Base-by-base conservation (phyloP, 2,888 invertebrate genomes). In the Cephonodes hylas region DNA sequence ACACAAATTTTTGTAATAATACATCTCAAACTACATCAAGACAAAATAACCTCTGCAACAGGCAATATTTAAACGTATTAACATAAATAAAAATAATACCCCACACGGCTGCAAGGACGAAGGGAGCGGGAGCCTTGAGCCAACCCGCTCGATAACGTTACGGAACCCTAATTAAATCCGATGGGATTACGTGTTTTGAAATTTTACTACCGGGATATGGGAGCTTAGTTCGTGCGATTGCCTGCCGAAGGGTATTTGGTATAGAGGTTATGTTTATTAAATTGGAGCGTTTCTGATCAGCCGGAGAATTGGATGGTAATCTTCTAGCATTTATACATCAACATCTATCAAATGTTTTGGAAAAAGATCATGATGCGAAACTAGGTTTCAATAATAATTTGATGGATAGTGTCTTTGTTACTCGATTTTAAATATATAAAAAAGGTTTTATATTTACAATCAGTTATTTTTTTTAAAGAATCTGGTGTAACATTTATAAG, bases 101-200 rank as follows among this genome's bases (percentile, higher is more conserved):
- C 18, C 31, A 31, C 27, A 18, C 53, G 27, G 27, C 7, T 20
- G 18, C 31, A 25, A 46, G 46, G 38, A 38, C 31, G 27, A 18
- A 53, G 53, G 53, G 18, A 15, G 53, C 3, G 48, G 63, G 59
- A 65, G 65, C 66, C 66, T 63, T 44, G 60, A 22, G 58, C 31
- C 27, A 27, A 25, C 56, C 63, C 64, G 56, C 48, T 25, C 62
- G 60, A 53, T 53, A 48, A 27, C 67, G 66, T 67, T 63, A 60
- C 63, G 64, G 57, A 45, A 65, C 66, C 69, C 65, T 69, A 67
- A 69, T 69, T 69, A 69, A 67, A 66, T 66, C 58, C 31, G 42
- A 61, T 56, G 56, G 61, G 56, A 57, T 59, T 61, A 53, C 10
- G 60, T 48, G 46, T 58, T 42, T 61, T 59, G 53, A 31, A 44